Evolutionary conservation across 1,140 invertebrate genomes (phyloP), one percentile per base, ranked within the genome.

Genomic region (Proctacanthus coquilletti): DNA sequence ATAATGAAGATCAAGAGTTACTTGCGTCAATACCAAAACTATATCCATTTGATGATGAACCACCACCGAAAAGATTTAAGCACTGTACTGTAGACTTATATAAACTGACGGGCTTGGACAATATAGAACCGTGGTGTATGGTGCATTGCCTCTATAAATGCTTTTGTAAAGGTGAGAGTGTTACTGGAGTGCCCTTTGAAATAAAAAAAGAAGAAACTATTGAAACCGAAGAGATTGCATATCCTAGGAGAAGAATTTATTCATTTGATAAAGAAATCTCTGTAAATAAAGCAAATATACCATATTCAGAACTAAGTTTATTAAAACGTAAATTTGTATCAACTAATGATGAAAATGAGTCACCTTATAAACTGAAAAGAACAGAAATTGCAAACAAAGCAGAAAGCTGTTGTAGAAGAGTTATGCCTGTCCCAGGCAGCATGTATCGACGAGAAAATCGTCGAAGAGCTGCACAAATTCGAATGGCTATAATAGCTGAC

Each of bases 91-190:
- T 60, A 9, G 15, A 42, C 1, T 23, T 60, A 2, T 44, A 50
- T 2, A 48, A 46, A 3, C 37, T 60, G 21, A 36, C 46, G 1
- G 44, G 53, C 14, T 36, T 56, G 5, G 44, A 40, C 8, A 53
- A 58, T 35, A 36, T 58, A 18, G 53, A 52, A 13, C 45, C 42
- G 1, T 60, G 50, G 36, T 60, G 57, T 31, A 56, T 60, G 52
- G 45, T 52, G 5, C 57, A 60, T 41, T 45, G 52, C 31, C 40
- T 60, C 5, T 60, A 60, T 34, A 60, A 60, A 27, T 60, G 57
- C 34, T 56, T 52, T 31, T 60, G 57, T 21, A 51, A 56, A 3
- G 52, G 51, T 4, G 34, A 42, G 1, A 45, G 48, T 0, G 8
- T 18, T 5, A 47, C 50, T 1, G 56, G 56, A 20, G 49, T 50